Conservation (phyloP, 2,888 invertebrate genomes). For the Phortica magna region DNA sequence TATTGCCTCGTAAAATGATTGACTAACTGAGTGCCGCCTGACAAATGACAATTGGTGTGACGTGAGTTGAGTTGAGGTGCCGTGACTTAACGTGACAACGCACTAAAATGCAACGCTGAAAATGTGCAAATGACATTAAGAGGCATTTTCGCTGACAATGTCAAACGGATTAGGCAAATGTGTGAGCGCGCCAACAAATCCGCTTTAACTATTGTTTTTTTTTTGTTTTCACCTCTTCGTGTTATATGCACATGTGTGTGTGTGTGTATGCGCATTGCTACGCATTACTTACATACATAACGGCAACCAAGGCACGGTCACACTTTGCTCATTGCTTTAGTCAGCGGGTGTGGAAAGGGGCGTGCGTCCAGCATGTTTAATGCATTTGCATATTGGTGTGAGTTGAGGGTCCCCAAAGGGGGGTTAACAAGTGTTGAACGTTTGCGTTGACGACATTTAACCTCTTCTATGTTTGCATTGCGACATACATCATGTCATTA, state of each 20-base stretch:
- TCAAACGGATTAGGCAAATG: constrained; percentile 59
- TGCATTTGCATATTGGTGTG: too few species aligned
- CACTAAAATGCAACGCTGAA: constrained; percentile 25
- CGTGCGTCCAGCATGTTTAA: too few species aligned
- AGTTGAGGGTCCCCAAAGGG: too few species aligned
- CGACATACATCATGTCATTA: too few species aligned
- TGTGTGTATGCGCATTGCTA: background rate
- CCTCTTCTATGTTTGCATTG: too few species aligned
- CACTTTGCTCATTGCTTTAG: too few species aligned
- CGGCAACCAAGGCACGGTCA: too few species aligned
- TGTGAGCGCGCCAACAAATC: constrained; percentile 28
- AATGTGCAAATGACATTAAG: constrained; percentile 58
- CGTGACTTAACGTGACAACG: constrained; percentile 44
- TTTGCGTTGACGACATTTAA: too few species aligned
- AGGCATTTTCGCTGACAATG: constrained; percentile 67
- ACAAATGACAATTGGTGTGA: constrained; percentile 28
- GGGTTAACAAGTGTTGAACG: too few species aligned
- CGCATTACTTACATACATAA: too few species aligned
- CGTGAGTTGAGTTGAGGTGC: background rate
- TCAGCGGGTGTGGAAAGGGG: too few species aligned
- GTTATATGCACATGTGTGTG: background rate
- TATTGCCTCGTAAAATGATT: background rate
- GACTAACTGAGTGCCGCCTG: constrained; percentile 17
- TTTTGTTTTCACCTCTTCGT: background rate
- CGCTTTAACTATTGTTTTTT: constrained; percentile 17